phyloP scores from a whole-genome alignment of 2,888 invertebrate species.

The Neoscelio sp. region DNA sequence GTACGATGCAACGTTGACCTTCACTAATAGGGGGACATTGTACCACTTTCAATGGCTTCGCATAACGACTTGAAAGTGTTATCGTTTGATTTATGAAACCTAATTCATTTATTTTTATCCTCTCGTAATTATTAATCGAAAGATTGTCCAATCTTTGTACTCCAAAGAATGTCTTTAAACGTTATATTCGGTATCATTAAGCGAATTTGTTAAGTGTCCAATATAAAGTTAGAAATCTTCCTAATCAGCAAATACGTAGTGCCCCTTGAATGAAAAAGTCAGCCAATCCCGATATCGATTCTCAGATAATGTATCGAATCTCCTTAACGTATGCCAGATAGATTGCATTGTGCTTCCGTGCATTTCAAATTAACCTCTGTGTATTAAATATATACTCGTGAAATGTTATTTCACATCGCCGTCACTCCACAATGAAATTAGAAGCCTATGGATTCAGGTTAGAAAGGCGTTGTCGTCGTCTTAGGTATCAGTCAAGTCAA shows the following conservation, averaged over 20 bases:
- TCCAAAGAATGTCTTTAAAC: background rate
- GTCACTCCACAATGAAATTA: constrained; percentile 66
- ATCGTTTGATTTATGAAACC: constrained; percentile 46
- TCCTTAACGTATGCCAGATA: background rate
- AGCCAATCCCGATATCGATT: constrained; percentile 28
- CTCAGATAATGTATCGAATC: constrained; percentile 37
- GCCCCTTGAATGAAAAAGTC: constrained; percentile 28
- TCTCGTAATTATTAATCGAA: constrained; percentile 9
- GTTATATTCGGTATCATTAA: too few species aligned
- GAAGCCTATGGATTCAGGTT: constrained; percentile 62
- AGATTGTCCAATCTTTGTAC: background rate
- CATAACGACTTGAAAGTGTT: constrained; percentile 45
- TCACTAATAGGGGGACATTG: too few species aligned
- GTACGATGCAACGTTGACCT: too few species aligned
- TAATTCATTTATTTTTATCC: constrained; percentile 5
- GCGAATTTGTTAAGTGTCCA: too few species aligned
- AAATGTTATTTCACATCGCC: constrained; percentile 62
- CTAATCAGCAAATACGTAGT: background rate
- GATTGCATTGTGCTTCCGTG: constrained; percentile 6
- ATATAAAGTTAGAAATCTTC: constrained; percentile 33
- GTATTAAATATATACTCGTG: constrained; percentile 54
- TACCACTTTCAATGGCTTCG: constrained; percentile 19
- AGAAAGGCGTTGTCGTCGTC: constrained; percentile 63
- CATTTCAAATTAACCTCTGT: constrained; percentile 36
- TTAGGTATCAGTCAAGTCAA: constrained; percentile 27